These are phyloP conservation scores for Antennarius maculatus DNA, from an alignment of 2,797 vertebrate genomes.

Conservation along the genomic window DNA sequence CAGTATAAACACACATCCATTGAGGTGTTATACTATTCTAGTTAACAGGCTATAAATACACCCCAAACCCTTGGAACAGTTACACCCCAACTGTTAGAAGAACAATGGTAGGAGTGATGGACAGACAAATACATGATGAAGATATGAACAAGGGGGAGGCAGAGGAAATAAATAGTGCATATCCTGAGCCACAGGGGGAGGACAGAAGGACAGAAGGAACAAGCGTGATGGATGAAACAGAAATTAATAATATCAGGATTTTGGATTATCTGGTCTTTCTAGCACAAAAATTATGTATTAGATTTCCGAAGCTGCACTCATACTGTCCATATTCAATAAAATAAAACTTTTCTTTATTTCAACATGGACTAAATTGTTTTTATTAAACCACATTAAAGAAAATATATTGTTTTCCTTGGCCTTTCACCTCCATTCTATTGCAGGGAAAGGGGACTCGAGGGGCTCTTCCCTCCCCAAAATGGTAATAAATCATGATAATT, in stretches of 20 bases:
- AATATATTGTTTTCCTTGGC: neutral
- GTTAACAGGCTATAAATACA: constrained; percentile 61
- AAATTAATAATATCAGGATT: constrained; percentile 58
- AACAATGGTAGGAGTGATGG: constrained; percentile 53
- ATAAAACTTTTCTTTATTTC: constrained; percentile 4
- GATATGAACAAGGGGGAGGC: constrained; percentile 23
- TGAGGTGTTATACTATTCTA: constrained; percentile 35
- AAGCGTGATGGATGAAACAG: constrained; percentile 53
- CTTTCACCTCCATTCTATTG: neutral
- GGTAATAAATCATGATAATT: no score
- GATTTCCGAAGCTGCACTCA: constrained; percentile 20
- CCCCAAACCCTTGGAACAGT: constrained; percentile 5
- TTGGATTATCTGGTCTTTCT: constrained; percentile 70
- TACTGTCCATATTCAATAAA: constrained; percentile 9
- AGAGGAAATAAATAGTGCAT: constrained; percentile 48
- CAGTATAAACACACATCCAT: constrained; percentile 48
- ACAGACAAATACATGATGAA: constrained; percentile 62
- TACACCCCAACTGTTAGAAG: constrained; percentile 40
- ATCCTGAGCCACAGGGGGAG: constrained; percentile 62
- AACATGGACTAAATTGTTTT: constrained; percentile 4
- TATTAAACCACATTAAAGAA: constrained; percentile 1
- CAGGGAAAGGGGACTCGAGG: no score
- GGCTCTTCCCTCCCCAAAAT: no score
- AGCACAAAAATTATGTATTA: constrained; percentile 32
- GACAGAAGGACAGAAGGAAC: constrained; percentile 36